phyloP scores from a whole-genome alignment of 2,113 vertebrate genomes.

The Pampusana beccarii region DNA sequence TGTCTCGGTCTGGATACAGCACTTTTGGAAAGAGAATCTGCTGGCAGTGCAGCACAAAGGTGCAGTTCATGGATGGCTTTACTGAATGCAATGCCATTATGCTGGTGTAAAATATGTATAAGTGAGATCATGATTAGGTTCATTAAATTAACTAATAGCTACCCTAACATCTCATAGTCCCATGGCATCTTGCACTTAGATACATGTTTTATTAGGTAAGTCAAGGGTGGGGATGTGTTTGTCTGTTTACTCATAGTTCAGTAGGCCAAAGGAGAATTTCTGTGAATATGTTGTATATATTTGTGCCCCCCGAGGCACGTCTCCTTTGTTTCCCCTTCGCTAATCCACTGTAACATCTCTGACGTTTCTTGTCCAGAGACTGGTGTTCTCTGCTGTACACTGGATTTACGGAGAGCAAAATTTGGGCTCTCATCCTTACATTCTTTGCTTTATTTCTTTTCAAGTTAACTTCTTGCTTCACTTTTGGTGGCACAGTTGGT shows the following conservation, averaged over 20 bases:
- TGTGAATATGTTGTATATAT: neutral
- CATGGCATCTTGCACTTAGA: conserved; percentile 9
- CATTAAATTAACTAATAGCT: conserved; percentile 51
- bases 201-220: conserved; percentile 31
- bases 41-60: neutral
- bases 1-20: neutral
- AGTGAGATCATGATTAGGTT: conserved; percentile 43
- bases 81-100: neutral
- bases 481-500: neutral
- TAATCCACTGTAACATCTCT: neutral
- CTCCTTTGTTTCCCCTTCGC: neutral
- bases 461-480: neutral
- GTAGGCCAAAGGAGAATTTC: conserved; percentile 47
- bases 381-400: neutral
- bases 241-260: conserved; percentile 54
- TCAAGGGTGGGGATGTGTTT: conserved; percentile 1
- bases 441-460: neutral
- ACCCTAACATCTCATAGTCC: neutral
- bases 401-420: neutral
- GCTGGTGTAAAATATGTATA: neutral
- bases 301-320: neutral
- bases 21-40: neutral
- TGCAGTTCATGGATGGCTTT: neutral
- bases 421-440: neutral
- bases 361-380: neutral